phyloP scores from a whole-genome alignment of 92 coral and sea anemone species.

The Montipora capitata region DNA sequence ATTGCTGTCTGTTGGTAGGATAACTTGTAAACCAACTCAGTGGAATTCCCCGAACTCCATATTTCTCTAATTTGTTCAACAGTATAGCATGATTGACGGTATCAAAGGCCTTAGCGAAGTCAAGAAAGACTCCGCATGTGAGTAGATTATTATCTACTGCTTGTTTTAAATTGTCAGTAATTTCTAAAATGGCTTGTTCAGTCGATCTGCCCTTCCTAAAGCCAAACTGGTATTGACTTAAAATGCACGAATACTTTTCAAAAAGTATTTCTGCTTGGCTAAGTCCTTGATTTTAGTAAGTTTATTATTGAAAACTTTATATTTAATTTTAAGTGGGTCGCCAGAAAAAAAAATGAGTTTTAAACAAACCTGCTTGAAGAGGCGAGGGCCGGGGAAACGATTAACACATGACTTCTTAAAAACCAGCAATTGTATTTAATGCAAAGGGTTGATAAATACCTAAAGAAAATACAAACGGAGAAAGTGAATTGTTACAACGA shows the following conservation, averaged over 20 bases:
- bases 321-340: too few relatives aligned
- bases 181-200: slow-evolving; percentile 1
- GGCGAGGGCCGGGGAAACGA: too few relatives aligned
- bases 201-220: slow-evolving; percentile 57
- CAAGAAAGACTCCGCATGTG: slow-evolving; percentile 33
- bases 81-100: not conserved
- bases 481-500: too few relatives aligned
- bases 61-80: not conserved
- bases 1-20: slow-evolving; percentile 11
- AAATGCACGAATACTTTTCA: not conserved
- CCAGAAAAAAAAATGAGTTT: too few relatives aligned
- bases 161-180: slow-evolving; percentile 9
- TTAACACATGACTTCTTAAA: too few relatives aligned
- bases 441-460: too few relatives aligned
- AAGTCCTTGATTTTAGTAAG: too few relatives aligned
- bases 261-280: not conserved
- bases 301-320: too few relatives aligned
- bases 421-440: too few relatives aligned
- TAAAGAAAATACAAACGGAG: too few relatives aligned
- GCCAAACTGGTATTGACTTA: not conserved
- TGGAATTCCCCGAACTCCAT: slow-evolving; percentile 1
- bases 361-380: too few relatives aligned
- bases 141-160: slow-evolving; percentile 25
- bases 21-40: slow-evolving; percentile 18
- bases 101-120: slow-evolving; percentile 33